phyloP scores from a whole-genome alignment of 2,888 invertebrate genomes.

The Machimus rusticus region DNA sequence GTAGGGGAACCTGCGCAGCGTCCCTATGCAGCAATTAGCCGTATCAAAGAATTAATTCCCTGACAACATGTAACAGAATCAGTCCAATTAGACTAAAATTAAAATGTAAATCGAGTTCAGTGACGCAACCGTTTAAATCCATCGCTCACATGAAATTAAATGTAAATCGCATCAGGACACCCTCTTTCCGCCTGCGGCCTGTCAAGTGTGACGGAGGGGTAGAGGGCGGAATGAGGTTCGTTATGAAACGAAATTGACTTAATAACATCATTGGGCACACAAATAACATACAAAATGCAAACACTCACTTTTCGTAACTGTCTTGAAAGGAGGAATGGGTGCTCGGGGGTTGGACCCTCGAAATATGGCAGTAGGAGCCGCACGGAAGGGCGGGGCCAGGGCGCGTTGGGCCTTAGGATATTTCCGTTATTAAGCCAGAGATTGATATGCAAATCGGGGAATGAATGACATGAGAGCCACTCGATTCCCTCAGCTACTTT shows the following conservation, averaged over 20 bases:
- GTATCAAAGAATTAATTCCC: not conserved
- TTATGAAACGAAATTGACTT: constrained; percentile 16
- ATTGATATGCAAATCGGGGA: constrained; percentile 28
- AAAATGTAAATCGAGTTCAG: constrained; percentile 10
- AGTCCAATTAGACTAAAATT: not conserved
- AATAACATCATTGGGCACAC: constrained; percentile 5
- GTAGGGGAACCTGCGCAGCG: not conserved
- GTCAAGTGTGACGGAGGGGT: not conserved
- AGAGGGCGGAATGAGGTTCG: not conserved
- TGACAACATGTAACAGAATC: not conserved
- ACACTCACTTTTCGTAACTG: constrained; percentile 11
- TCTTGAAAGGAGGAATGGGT: not conserved
- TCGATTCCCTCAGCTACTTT: constrained; percentile 22
- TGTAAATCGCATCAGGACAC: not conserved
- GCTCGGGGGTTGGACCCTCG: not conserved
- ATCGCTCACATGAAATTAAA: not conserved
- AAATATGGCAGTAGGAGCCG: not conserved
- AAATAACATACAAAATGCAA: constrained; percentile 18
- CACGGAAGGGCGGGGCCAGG: not conserved
- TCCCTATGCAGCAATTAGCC: not conserved
- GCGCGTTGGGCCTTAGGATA: not conserved
- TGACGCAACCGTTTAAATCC: not conserved
- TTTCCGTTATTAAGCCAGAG: constrained; percentile 8
- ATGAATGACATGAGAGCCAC: constrained; percentile 32
- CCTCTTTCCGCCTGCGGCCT: not conserved